Base-by-base conservation (phyloP, 2,113 vertebrate species). In the Hemiscyllium ocellatum region DNA sequence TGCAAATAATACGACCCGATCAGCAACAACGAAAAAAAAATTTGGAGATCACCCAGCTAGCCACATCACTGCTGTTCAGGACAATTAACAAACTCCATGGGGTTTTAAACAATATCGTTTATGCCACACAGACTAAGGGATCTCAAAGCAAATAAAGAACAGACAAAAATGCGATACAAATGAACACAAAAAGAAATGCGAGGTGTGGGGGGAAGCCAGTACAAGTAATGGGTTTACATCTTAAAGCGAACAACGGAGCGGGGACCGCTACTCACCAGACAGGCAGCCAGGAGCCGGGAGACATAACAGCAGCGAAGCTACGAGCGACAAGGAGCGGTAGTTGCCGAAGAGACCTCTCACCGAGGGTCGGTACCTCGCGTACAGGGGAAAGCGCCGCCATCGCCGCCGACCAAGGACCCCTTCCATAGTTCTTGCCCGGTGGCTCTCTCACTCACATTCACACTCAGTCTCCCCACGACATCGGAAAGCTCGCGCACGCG, bases 191-290 rank as follows among this genome's bases (percentile, higher is more conserved):
- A 61, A 89, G 22, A 52, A 89, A 56, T 29, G 50, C 86, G 17
- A 61, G 56, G 12, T 61, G 56, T 17, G 12, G 61, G 8, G 8
- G 61, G 19, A 65, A 12, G 10, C 1, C 33, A 37, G 20, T 22
- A 61, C 33, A 37, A 93, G 61, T 61, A 12, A 61, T 10, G n/a
- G 61, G 1, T 93, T 66, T 66, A n/a, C 89, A 68, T 93, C 66
- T 37, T 20, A 66, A 61, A 93, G 0, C 61, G 89, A 93, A 66
- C 61, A 93, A 93, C 33, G 37, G 61, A 33, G 56, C 56, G 37
- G 61, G 72, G 89, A 93, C 89, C 89, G 89, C 89, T 93, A 93
- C 89, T 93, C 66, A 93, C 89, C 89, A 68, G 89, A 42, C 20
- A n/a, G 65, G 61, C 61, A 68, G 33, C 89, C 89, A 93, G 33